Base-by-base conservation (phyloP, 2,113 vertebrate species). In the Gambusia holbrooki region DNA sequence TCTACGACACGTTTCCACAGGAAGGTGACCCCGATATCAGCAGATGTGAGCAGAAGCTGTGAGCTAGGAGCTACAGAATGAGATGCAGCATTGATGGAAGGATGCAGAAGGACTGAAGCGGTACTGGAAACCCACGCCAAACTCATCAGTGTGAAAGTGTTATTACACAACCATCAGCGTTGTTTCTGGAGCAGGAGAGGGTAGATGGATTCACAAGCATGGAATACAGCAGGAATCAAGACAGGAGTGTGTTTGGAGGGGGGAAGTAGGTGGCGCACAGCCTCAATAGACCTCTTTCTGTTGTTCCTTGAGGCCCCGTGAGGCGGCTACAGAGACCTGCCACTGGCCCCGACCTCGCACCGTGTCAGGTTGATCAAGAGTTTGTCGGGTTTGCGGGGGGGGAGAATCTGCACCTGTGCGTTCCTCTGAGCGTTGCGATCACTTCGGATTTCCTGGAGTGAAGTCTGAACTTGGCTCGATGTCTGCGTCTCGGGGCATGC, bases 151-250 rank as follows among this genome's bases (percentile, higher is more conserved):
- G 71, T 85, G 71, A 82, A 81, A 82, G 83, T 83, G 87, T 77
- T 87, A 84, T 92, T 89, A 90, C 77, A 83, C 85, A 92, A 90
- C 88, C 85, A 84, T 91, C 88, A 88, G 85, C 84, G 87, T 86
- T 83, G 84, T 77, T 62, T 63, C 45, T 83, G 61, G 66, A 73
- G 74, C 71, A 74, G 77, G 77, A 80, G 58, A 45, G 40, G 22
- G 68, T 14, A 32, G 27, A 77, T 72, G 77, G 75, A 77, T 80
- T 79, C 66, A 76, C 30, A 61, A 68, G 37, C 37, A 68, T 65
- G 51, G 29, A 37, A 72, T 64, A 69, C 42, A 61, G 60, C 37
- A 67, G 63, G 73, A 70, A 61, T 19, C 4, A 35, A 72, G n/a
- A 29, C 60, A 42, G 29, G 27, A 11, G 9, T 37, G 35, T 33